Evolutionary conservation across 1,140 invertebrate species (phyloP).

Genomic region (Psilanteris sp.): DNA sequence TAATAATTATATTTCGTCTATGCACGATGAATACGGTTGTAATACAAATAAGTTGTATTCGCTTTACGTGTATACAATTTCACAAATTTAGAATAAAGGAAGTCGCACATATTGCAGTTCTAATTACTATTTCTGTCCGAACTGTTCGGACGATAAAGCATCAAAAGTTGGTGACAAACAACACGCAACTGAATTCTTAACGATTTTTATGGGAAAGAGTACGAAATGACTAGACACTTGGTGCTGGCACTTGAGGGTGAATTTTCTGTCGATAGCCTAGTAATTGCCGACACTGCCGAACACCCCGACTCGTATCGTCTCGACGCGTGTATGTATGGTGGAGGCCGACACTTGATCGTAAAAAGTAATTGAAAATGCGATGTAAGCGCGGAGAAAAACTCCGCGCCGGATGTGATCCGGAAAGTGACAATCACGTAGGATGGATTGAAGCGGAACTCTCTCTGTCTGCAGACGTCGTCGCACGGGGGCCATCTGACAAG

Average conservation of each 20-base stretch:
- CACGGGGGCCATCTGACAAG: slow-evolving; percentile 23
- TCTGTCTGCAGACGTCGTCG: slow-evolving; percentile 72
- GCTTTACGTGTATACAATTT: no score
- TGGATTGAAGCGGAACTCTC: slow-evolving; percentile 66
- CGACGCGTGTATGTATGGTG: slow-evolving; percentile 53
- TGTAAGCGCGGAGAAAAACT: slow-evolving; percentile 71
- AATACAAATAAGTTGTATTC: no score
- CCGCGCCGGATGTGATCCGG: slow-evolving; percentile 72
- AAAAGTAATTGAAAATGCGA: slow-evolving; percentile 74
- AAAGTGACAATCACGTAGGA: slow-evolving; percentile 77
- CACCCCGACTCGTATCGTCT: slow-evolving; percentile 35
- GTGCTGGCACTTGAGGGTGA: slow-evolving; percentile 33
- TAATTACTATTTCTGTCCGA: no score
- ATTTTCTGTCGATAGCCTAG: slow-evolving; percentile 56
- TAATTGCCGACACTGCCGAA: slow-evolving; percentile 57
- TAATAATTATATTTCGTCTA: no score
- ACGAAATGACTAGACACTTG: slow-evolving; percentile 36
- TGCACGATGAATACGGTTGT: no score
- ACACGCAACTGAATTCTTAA: slow-evolving; percentile 14
- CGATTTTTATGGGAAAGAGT: slow-evolving; percentile 26
- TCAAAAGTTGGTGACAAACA: no score
- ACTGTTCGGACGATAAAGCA: no score
- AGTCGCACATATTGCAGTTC: no score
- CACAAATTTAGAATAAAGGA: no score
- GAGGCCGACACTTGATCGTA: slow-evolving; percentile 69